Conservation (phyloP, 2,797 vertebrate genomes). For the Rachycentron canadum region DNA sequence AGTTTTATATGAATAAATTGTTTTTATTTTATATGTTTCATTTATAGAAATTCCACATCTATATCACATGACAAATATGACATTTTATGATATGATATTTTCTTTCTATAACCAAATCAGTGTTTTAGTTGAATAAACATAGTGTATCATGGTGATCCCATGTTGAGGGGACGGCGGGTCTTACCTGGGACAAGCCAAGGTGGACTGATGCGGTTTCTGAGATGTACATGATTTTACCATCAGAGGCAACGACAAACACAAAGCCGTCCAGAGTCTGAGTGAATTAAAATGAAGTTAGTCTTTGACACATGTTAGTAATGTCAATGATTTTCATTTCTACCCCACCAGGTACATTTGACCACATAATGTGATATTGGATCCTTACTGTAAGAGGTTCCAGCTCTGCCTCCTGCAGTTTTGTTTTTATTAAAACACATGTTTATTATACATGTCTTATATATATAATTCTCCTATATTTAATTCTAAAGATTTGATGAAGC, state of each 20-base stretch:
- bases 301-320: neutral
- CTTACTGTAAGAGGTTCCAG: neutral
- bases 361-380: neutral
- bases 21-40: too few species aligned
- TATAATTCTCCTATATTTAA: too few species aligned
- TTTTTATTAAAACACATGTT: neutral
- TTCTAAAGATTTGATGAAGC: too few species aligned
- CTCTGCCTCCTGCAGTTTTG: neutral
- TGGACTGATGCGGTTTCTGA: conserved; percentile 97
- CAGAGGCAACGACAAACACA: conserved; percentile 94
- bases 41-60: too few species aligned
- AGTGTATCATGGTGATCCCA: neutral
- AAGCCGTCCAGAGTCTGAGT: conserved; percentile 95
- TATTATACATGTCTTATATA: too few species aligned
- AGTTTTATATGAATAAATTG: too few species aligned
- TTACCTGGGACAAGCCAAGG: conserved; percentile 95
- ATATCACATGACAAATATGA: too few species aligned
- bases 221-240: conserved; percentile 98
- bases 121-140: too few species aligned
- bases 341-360: neutral
- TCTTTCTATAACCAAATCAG: too few species aligned
- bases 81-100: too few species aligned
- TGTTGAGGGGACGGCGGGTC: conserved; percentile 34
- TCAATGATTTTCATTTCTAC: neutral
- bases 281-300: conserved; percentile 24